A percentile compares a stretch with the other conserved stretches of the same genome.
These are phyloP conservation scores for Pegoplata infirma DNA, from an alignment of 2,888 invertebrate species.

Conservation along the genomic window DNA sequence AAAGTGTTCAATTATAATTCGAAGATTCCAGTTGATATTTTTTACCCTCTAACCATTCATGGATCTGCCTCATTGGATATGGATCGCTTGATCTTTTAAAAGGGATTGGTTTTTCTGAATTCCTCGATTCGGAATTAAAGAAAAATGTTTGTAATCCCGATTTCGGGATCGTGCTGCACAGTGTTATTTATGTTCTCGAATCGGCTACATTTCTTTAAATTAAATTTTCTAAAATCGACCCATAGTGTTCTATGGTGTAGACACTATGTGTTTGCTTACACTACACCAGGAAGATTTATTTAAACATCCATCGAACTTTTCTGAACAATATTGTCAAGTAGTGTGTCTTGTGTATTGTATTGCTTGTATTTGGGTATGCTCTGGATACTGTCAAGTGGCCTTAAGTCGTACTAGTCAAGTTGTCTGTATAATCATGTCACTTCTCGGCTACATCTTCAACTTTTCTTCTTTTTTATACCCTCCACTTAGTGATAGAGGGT, in stretches of 20 bases:
- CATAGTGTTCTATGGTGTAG: constrained; percentile 7
- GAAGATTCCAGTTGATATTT: too few species aligned
- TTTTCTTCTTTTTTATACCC: not conserved
- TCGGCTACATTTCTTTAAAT: too few species aligned
- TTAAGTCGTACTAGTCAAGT: constrained; percentile 62
- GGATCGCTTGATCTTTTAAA: too few species aligned
- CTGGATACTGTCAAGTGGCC: constrained; percentile 64
- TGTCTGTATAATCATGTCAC: constrained; percentile 53
- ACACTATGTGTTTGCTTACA: constrained; percentile 25
- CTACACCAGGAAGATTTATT: constrained; percentile 42
- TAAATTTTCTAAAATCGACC: not conserved
- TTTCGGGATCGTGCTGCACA: too few species aligned
- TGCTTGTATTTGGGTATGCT: constrained; percentile 52
- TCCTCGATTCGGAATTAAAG: too few species aligned
- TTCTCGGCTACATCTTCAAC: constrained; percentile 14
- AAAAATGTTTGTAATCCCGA: too few species aligned
- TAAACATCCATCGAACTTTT: constrained; percentile 12
- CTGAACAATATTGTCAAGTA: constrained; percentile 55
- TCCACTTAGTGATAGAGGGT: too few species aligned
- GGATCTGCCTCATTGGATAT: too few species aligned
- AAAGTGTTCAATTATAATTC: too few species aligned
- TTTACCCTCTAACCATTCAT: too few species aligned
- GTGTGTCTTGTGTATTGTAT: constrained; percentile 33
- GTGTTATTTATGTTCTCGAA: too few species aligned
- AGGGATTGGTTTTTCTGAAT: too few species aligned